A percentile compares a stretch with the other conserved stretches of the same genome.
Conservation (phyloP, 2,797 vertebrate genomes). For the Acipenser transmontanus region DNA sequence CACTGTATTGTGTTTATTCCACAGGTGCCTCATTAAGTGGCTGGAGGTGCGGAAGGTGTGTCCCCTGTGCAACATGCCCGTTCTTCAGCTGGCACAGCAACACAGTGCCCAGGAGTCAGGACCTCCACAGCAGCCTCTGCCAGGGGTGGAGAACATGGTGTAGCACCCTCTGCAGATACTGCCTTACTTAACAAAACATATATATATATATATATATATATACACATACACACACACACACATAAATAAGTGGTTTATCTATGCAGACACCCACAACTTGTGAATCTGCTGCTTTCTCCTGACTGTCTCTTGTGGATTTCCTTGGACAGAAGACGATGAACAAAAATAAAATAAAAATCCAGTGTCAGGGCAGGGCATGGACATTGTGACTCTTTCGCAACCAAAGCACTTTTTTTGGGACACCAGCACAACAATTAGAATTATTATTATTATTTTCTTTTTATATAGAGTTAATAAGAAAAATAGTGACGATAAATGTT, state of each 20-base stretch:
- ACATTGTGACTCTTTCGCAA: constrained; percentile 53
- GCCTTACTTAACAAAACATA: constrained; percentile 17
- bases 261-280: constrained; percentile 28
- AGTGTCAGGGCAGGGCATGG: constrained; percentile 30
- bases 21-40: constrained; percentile 98
- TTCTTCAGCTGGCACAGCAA: constrained; percentile 88
- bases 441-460: too few species aligned
- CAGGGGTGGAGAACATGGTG: constrained; percentile 86
- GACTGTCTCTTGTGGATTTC: constrained; percentile 34
- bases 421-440: constrained; percentile 45
- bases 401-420: constrained; percentile 74
- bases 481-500: constrained; percentile 11
- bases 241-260: constrained; percentile 33
- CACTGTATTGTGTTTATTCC: neutral
- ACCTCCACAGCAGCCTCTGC: constrained; percentile 75
- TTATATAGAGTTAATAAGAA: constrained; percentile 21
- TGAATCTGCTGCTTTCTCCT: constrained; percentile 24
- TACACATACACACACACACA: constrained; percentile 34
- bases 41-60: constrained; percentile 97
- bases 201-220: constrained; percentile 43
- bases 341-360: neutral
- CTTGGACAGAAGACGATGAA: constrained; percentile 38
- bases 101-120: constrained; percentile 42
- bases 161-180: constrained; percentile 48
- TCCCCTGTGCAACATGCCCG: constrained; percentile 95